Evolutionary conservation across 2,888 invertebrate genomes (phyloP), one percentile per base, ranked within the genome.

Genomic region (Disparrhopalites patrizii): DNA sequence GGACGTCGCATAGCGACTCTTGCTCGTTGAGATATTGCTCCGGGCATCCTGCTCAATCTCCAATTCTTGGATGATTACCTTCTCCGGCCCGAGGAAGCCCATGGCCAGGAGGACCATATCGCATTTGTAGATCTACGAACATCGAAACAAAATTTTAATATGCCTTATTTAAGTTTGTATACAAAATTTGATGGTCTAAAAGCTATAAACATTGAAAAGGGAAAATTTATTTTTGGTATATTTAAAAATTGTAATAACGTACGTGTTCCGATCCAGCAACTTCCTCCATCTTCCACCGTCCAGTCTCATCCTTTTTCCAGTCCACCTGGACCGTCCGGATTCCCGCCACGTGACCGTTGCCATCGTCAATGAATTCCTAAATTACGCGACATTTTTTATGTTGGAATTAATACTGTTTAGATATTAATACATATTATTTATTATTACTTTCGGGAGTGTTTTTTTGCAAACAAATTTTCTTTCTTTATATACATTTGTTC

Each of bases 61-160:
- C 65, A 85, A 74, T 78, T 98, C 91, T 75, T 86, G 86, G 56
- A 93, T 88, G 62, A 98, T 87, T 68, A 89, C 87, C 77, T 91
- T 85, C 82, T 98, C 97, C 0, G 97, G 97, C 0, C 97, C 97
- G 68, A 96, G 82, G 84, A 99, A 99, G 76, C 99, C 99, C 98
- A 99, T 98, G 2, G 99, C 99, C 57, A 99, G 84, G 70, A 99
- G 83, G 64, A 97, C 92, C 70, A 99, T 83, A 79, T 99, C 94
- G 62, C 93, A 91, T 75, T 88, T 86, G 81, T 86, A 93, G 30
- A 88, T 82, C 81, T 84, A 74, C 4, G 67, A 63, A 65, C 13
- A 55, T 10, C n/a, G n/a, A n/a, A n/a, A n/a, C n/a, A n/a, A n/a
- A n/a, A n/a, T n/a, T n/a, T n/a, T n/a, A n/a, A n/a, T n/a, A n/a